A percentile compares a stretch with the other conserved stretches of the same genome.
phyloP scores from a whole-genome alignment of 2,797 vertebrate genomes.

The Galagoides demidoff region DNA sequence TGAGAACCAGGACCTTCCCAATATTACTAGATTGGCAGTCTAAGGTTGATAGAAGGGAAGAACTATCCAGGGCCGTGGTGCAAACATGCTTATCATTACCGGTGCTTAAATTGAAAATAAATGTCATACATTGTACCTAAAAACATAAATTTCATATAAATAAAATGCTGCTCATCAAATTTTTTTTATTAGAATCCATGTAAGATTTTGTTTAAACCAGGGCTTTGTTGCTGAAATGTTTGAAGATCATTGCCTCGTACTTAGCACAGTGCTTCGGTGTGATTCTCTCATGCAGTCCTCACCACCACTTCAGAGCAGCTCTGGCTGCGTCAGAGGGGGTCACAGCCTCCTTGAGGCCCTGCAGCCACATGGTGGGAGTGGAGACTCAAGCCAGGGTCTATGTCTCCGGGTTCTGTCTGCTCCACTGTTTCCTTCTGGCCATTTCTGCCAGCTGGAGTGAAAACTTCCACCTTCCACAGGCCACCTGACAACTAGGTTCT shows the following conservation, averaged over 20 bases:
- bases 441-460: not conserved
- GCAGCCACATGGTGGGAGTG: not conserved
- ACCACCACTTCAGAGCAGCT: not conserved
- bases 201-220: constrained; percentile 39
- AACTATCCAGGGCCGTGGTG: not conserved
- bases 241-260: not conserved
- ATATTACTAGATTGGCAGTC: not conserved
- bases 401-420: not conserved
- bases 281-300: not conserved
- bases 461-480: not conserved
- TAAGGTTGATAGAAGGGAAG: not conserved
- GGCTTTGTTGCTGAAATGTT: not conserved
- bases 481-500: not conserved
- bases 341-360: not conserved
- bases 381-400: not conserved
- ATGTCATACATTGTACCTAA: not conserved
- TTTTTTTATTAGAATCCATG: not conserved
- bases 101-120: not conserved
- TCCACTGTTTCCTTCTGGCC: not conserved
- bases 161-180: not conserved
- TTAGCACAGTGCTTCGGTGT: not conserved
- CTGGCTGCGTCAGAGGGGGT: not conserved
- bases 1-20: not conserved
- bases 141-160: not conserved
- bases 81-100: not conserved